Evolutionary conservation across 2,797 vertebrate species (phyloP).

Genomic region (Menidia menidia): DNA sequence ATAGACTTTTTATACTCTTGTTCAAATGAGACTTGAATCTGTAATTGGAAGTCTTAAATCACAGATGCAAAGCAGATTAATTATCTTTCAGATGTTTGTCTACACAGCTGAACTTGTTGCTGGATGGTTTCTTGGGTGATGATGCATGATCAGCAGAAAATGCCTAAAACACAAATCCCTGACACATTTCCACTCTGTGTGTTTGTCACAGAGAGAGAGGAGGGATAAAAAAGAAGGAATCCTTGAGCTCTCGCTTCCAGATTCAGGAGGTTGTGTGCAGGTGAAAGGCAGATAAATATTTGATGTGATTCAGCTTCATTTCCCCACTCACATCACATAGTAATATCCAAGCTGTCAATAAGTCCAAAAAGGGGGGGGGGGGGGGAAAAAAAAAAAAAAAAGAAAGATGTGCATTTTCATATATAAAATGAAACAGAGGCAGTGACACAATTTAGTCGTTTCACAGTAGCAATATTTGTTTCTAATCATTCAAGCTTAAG

Average conservation of each 20-base stretch:
- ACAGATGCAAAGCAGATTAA: neutral
- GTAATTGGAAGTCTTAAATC: neutral
- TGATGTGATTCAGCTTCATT: conserved; percentile 47
- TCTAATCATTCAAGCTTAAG: neutral
- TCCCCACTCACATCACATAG: neutral
- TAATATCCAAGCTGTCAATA: conserved; percentile 31
- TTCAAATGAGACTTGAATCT: neutral
- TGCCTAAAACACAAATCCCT: too few species aligned
- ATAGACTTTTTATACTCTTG: neutral
- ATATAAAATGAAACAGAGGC: too few species aligned
- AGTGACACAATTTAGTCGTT: neutral
- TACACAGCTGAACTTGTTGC: too few species aligned
- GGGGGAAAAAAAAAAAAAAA: neutral
- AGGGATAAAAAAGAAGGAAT: neutral
- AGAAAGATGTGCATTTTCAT: too few species aligned
- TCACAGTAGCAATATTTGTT: neutral
- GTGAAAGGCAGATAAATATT: conserved; percentile 53
- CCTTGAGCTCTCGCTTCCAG: conserved; percentile 7
- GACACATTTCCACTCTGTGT: too few species aligned
- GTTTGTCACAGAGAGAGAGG: too few species aligned
- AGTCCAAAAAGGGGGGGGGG: neutral
- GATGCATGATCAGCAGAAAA: too few species aligned
- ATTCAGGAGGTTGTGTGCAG: conserved; percentile 33
- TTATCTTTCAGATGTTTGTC: too few species aligned
- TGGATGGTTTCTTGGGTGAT: too few species aligned